A percentile compares a stretch with the other conserved stretches of the same genome.
Conservation (phyloP, 1,140 invertebrate genomes). For the Bombus soroeensis region DNA sequence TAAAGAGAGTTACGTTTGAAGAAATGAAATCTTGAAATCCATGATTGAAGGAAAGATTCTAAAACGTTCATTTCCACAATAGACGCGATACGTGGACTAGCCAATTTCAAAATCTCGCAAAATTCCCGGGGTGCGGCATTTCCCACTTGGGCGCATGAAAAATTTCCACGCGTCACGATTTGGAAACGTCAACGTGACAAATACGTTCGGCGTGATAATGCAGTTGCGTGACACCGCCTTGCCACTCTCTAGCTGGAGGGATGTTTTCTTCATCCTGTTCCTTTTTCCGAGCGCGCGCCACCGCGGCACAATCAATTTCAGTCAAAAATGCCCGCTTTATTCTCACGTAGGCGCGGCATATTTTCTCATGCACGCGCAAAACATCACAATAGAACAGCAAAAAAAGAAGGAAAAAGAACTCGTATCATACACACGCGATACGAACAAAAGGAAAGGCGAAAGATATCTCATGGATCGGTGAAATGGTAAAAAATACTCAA, state of each 20-base stretch:
- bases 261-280: conserved; percentile 52
- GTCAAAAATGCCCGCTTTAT: conserved; percentile 41
- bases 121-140: neutral
- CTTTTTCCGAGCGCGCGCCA: conserved; percentile 20
- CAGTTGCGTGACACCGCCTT: conserved; percentile 53
- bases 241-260: conserved; percentile 26
- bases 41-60: neutral
- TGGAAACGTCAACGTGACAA: conserved; percentile 60
- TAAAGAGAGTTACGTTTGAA: too few species aligned
- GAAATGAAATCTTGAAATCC: too few species aligned
- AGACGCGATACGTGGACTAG: neutral
- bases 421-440: neutral
- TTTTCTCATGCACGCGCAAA: neutral
- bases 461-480: neutral
- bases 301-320: conserved; percentile 53
- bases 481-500: neutral
- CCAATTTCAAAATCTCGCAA: neutral
- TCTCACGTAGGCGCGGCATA: neutral
- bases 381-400: neutral
- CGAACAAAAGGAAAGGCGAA: neutral
- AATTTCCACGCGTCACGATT: conserved; percentile 58
- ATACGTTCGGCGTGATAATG: conserved; percentile 62
- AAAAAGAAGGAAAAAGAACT: neutral
- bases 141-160: conserved; percentile 26
- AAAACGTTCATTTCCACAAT: neutral